Evolutionary conservation across 2,113 vertebrate genomes (phyloP), one percentile per base, ranked within the genome.

Genomic region (Seriola dumerili): DNA sequence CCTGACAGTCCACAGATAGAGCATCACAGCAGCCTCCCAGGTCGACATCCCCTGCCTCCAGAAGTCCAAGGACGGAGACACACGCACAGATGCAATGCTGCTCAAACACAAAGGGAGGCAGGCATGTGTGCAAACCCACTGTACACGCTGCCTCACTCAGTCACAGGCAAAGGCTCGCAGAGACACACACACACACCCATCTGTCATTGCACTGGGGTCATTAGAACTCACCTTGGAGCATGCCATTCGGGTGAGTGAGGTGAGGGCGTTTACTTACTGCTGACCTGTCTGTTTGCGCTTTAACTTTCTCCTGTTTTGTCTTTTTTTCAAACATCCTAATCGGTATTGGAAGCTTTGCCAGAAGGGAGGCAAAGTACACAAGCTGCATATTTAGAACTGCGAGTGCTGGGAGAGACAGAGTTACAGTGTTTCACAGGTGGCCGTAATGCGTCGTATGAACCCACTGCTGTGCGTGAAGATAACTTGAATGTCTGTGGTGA

Each of bases 151-250:
- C 59, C 29, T 70, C 8, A 3, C 54, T 83, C 62, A 65, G 21
- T 77, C 78, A 78, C 40, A 67, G 44, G 77, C 73, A 79, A 63
- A 77, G 38, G 55, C 77, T 65, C 76, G 36, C 70, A 80, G 42
- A 81, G 59, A 80, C n/a, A 9, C 50, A n/a, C 19, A 40, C 76
- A 79, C 32, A 82, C 87, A 84, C 83, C 85, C 80, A 89, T 88
- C 81, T 91, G 76, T 86, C 86, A 87, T 57, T 23, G 62, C 85
- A 59, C 72, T 32, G 72, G 90, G 87, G 84, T 91, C 79, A 86
- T 92, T 85, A 91, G 58, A 82, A 76, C 82, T 92, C 91, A 90
- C 87, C 90, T 88, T 80, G 86, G 87, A 88, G 81, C 81, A 89
- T 85, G 87, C 88, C 79, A 54, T 78, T 80, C n/a, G 46, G 84